Base-by-base conservation (phyloP, 2,113 vertebrate genomes). In the Indri indri region DNA sequence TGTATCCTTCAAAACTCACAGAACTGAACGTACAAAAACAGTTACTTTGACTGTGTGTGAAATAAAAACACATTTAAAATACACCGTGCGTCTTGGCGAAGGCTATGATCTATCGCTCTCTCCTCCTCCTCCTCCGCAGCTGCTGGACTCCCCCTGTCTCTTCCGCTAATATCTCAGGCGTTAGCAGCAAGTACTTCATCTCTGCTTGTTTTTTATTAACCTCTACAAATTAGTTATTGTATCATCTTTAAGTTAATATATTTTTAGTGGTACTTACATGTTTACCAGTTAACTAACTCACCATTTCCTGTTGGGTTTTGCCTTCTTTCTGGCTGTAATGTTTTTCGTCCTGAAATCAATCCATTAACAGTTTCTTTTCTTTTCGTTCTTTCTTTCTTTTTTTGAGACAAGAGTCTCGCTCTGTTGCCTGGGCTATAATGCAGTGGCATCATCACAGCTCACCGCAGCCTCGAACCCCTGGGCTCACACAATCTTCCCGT, bases 31-130 rank as follows among this genome's bases (percentile, higher is more conserved):
- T 6, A 6, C 18, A 18, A 77, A 3, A 27, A 30, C 18, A 9
- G 57, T 16, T 20, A 42, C 57, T 27, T 13, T 42, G 17, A 50
- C 66, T 6, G 14, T 1, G 9, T 34, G 20, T 42, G 12, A 76
- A 66, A 32, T 34, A 4, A 30, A 37, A 74, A 32, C 22, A 8
- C 77, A 45, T 61, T 61, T 32, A 32, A 45, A 57, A 57, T 3
- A 23, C 0, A 13, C 22, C 7, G 25, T 16, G 10, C 7, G 4
- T 42, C 32, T 18, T 47, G 2, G 13, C 5, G 37, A 0, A 22
- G 37, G 20, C 34, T 54, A 16, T 27, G 63, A 54, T n/a, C 59
- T 2, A 11, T 54, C 34, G 8, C 4, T 40, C 30, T 32, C n/a
- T 65, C 34, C 34, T 20, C 2, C 20, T 47, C 66, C 52, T 34